Evolutionary conservation across 2,888 invertebrate species (phyloP), one percentile per base, ranked within the genome.

Genomic region (Sminthurinus aureus): DNA sequence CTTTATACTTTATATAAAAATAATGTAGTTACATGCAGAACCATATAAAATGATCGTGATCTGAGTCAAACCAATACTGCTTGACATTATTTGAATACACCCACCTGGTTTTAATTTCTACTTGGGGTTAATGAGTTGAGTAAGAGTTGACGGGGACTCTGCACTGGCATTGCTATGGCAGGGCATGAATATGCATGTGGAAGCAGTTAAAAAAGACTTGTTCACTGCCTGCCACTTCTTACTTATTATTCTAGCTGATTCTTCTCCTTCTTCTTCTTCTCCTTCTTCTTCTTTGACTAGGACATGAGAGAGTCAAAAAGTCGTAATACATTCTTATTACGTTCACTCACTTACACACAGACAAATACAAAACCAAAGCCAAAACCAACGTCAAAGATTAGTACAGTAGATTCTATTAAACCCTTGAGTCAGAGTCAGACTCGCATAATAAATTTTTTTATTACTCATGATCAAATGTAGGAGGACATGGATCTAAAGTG

Each of bases 51-150:
- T 38, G 6, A 78, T 77, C 58, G 78, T 82, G 78, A 82, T 82
- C 77, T 82, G 76, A 82, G 82, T 50, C 77, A 82, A 82, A 50
- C 76, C 76, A 82, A 82, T 66, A 82, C 76, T 76, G 77, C 77
- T 82, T 82, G 82, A 82, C 82, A 82, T 82, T 82, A 87, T 85
- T 83, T 81, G 85, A 85, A 87, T 87, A 86, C 88, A 88, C 88
- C 88, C 88, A 88, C 88, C 87, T 87, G 86, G 85, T 85, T 86
- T 38, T 87, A 87, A 87, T 86, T 87, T 86, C 88, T 84, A 84
- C 78, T 83, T 85, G 84, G 85, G 85, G 85, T 87, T 87, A 87
- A 87, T 87, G 87, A 87, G 85, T 38, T 38, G 38, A 38, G 6
- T 38, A 38, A 6, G 38, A 38, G 38, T 87, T 86, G 87, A 87